Base-by-base conservation (phyloP, 2,888 invertebrate species). In the Lacanobia oleracea region DNA sequence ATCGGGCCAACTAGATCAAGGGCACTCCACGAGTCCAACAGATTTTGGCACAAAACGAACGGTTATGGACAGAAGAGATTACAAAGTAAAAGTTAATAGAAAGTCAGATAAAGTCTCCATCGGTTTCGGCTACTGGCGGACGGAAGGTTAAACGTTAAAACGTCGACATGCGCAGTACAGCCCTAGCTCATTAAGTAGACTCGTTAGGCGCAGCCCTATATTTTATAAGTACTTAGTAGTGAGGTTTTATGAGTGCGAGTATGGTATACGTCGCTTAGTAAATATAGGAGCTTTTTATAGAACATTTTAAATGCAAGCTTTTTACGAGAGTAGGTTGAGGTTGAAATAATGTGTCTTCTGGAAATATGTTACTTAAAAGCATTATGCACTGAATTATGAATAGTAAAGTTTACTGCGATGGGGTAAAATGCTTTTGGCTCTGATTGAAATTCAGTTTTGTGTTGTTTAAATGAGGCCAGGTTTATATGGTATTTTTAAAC, bases 151-250 rank as follows among this genome's bases (percentile, higher is more conserved):
- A 62, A 74, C 51, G 67, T 67, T 53, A 75, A 77, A 79, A 67
- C 59, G 75, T 8, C 56, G 77, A 77, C 81, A 79, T 79, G 78
- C 81, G 78, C 81, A 77, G 67, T 76, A 81, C 71, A 70, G 16
- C 81, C 63, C 56, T 80, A 68, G 60, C 77, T 81, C 78, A 76
- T 79, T 81, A 79, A 54, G 40, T 43, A 51, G 63, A 61, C 81
- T 78, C 78, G 77, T 79, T 79, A 81, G 48, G 64, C 63, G 6
- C 68, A 80, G 57, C 81, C 75, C 70, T 78, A 76, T 68, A 68
- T 75, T 69, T 81, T 81, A 69, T 66, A 75, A 78, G 76, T 75
- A 78, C 79, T 73, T 61, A 60, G 51, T 63, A 60, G 77, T 66
- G 62, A 76, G 33, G 81, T 64, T 78, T 75, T 78, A 77, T 69